Percentiles rank a stretch among this genome's conserved stretches.
Conservation (phyloP, 2,113 vertebrate species). For the Cricetomys ansorgei region DNA sequence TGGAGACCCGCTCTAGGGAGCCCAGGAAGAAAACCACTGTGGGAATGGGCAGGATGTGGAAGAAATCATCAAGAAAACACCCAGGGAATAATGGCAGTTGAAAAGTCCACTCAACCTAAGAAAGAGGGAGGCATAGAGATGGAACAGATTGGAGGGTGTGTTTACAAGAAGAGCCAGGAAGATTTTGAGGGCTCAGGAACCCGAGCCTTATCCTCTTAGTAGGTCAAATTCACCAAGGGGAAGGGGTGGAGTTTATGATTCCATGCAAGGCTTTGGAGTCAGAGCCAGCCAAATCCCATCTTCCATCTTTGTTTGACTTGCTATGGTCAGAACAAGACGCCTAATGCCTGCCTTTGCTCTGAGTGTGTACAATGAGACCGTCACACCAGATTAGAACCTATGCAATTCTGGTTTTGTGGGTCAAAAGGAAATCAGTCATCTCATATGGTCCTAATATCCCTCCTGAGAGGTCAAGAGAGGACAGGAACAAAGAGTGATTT, state of each 20-base stretch:
- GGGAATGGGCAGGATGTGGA: not conserved
- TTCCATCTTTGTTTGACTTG: not conserved
- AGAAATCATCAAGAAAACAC: not conserved
- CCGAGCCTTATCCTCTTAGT: not conserved
- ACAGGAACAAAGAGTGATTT: not conserved
- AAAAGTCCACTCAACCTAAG: not conserved
- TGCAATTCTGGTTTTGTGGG: constrained; percentile 1
- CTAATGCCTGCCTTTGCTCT: not conserved
- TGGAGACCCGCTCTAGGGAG: no score
- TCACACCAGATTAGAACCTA: not conserved
- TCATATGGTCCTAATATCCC: not conserved
- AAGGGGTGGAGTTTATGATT: not conserved
- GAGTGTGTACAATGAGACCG: not conserved
- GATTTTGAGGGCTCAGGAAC: not conserved
- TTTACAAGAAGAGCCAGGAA: fast-evolving
- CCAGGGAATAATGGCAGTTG: not conserved
- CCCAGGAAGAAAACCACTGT: not conserved
- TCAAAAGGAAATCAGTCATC: not conserved
- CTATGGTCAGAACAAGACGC: not conserved
- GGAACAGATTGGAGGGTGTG: not conserved
- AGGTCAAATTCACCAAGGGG: not conserved
- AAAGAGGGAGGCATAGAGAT: not conserved
- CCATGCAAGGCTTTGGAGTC: not conserved
- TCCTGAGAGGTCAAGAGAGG: not conserved
- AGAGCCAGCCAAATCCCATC: not conserved